Evolutionary conservation across 2,888 invertebrate species (phyloP).

Genomic region (Pardosa pseudoannulata): DNA sequence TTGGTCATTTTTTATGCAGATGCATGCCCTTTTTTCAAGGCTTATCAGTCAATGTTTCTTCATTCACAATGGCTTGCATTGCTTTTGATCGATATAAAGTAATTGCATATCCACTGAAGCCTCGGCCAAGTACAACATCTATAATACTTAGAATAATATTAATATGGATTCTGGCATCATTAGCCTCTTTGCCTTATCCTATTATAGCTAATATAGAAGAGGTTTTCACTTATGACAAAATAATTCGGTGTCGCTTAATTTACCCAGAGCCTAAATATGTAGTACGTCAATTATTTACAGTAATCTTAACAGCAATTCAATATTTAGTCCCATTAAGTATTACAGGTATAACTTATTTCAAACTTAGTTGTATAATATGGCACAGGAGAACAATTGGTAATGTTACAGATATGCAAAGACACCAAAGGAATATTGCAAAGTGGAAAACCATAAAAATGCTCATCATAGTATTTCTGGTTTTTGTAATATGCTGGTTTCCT

Average conservation of each 20-base stretch:
- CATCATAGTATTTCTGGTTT: constrained; percentile 78
- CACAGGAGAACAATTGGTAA: constrained; percentile 77
- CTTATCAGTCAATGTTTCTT: constrained; percentile 78
- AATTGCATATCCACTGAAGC: constrained; percentile 78
- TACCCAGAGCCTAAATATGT: constrained; percentile 51
- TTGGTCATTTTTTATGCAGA: constrained; percentile 78
- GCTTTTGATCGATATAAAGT: constrained; percentile 78
- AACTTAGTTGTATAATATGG: constrained; percentile 77
- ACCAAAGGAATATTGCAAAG: constrained; percentile 77
- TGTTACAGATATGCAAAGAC: constrained; percentile 78
- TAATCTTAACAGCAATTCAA: constrained; percentile 77
- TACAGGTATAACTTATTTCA: constrained; percentile 78
- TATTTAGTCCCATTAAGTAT: constrained; percentile 78
- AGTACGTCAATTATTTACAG: constrained; percentile 47
- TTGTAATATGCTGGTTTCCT: constrained; percentile 79
- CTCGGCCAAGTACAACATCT: constrained; percentile 76
- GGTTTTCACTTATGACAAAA: neutral
- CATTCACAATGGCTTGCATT: constrained; percentile 79
- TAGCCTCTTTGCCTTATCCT: constrained; percentile 61
- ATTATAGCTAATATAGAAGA: constrained; percentile 36
- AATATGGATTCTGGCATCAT: constrained; percentile 66
- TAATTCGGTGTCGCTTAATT: constrained; percentile 43
- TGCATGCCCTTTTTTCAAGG: constrained; percentile 78
- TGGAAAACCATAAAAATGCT: constrained; percentile 79
- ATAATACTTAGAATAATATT: constrained; percentile 28